Evolutionary conservation across 2,797 vertebrate species (phyloP).

Genomic region (Silurus aristotelis): DNA sequence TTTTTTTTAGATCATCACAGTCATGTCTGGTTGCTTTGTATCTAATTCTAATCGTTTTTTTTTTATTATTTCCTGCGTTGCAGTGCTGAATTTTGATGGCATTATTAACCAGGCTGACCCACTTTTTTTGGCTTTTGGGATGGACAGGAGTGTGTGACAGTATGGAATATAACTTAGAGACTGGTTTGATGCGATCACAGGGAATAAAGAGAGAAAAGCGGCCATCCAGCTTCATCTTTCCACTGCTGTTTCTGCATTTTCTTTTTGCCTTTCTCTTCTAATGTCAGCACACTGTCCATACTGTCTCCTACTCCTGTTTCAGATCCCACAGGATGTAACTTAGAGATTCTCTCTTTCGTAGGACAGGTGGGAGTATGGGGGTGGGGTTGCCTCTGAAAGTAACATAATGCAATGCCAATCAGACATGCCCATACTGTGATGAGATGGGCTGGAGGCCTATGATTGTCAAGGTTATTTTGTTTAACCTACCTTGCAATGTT

Average conservation of each 20-base stretch:
- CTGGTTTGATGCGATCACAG: background rate
- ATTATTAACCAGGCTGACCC: constrained; percentile 7
- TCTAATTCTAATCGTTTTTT: constrained; percentile 41
- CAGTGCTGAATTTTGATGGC: background rate
- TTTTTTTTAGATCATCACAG: constrained; percentile 37
- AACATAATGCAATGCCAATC: constrained; percentile 59
- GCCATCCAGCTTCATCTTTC: background rate
- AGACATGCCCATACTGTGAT: constrained; percentile 41
- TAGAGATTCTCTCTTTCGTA: constrained; percentile 54
- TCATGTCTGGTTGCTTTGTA: constrained; percentile 31
- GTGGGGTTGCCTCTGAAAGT: constrained; percentile 53
- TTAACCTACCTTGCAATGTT: constrained; percentile 15
- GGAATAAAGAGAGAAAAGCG: constrained; percentile 19
- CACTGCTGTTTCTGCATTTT: background rate
- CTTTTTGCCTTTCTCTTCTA: constrained; percentile 4
- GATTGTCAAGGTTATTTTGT: constrained; percentile 23
- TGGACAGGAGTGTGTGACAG: constrained; percentile 44
- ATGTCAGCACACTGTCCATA: constrained; percentile 51
- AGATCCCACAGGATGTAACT: constrained; percentile 32
- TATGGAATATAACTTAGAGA: constrained; percentile 43
- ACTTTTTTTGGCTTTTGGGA: background rate
- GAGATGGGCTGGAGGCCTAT: constrained; percentile 31
- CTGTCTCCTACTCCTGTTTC: constrained; percentile 53
- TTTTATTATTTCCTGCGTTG: constrained; percentile 28
- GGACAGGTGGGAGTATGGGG: constrained; percentile 61